Evolutionary conservation across 2,888 invertebrate species (phyloP).

Genomic region (Spicauda simplicius): DNA sequence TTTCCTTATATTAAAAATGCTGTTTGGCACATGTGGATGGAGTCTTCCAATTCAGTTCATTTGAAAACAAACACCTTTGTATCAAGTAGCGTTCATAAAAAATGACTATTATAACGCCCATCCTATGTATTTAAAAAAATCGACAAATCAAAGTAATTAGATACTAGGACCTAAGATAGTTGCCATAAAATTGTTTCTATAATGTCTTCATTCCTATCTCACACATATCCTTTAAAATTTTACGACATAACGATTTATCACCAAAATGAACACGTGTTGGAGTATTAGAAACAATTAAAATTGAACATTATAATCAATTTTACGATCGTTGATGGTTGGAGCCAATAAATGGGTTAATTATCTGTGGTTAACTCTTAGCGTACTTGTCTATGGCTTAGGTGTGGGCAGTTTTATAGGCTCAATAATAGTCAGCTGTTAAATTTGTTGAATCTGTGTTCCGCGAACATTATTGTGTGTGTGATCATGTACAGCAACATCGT

Average conservation of each 20-base stretch:
- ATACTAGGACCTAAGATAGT: not conserved
- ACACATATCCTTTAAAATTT: constrained; percentile 14
- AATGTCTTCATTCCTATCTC: not conserved
- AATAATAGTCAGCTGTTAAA: constrained; percentile 23
- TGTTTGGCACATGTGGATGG: no score
- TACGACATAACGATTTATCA: constrained; percentile 4
- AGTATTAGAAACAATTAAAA: constrained; percentile 29
- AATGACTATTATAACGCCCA: no score
- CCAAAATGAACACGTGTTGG: constrained; percentile 17
- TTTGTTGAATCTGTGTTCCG: constrained; percentile 8
- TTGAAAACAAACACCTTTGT: no score
- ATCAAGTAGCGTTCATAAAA: no score
- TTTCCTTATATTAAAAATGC: no score
- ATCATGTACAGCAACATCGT: no score
- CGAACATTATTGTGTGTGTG: not conserved
- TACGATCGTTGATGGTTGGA: constrained; percentile 25
- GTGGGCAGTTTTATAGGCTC: constrained; percentile 24
- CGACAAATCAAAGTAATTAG: not conserved
- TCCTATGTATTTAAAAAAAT: not conserved
- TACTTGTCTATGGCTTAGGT: constrained; percentile 11
- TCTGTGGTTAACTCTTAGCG: constrained; percentile 18
- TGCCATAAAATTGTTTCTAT: not conserved
- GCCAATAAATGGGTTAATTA: constrained; percentile 35
- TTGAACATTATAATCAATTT: constrained; percentile 36
- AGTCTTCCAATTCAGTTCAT: no score